A percentile compares a stretch with the other conserved stretches of the same genome.
These are phyloP conservation scores for Heliothis peltigera DNA, from an alignment of 2,888 invertebrate genomes.

Conservation along the genomic window DNA sequence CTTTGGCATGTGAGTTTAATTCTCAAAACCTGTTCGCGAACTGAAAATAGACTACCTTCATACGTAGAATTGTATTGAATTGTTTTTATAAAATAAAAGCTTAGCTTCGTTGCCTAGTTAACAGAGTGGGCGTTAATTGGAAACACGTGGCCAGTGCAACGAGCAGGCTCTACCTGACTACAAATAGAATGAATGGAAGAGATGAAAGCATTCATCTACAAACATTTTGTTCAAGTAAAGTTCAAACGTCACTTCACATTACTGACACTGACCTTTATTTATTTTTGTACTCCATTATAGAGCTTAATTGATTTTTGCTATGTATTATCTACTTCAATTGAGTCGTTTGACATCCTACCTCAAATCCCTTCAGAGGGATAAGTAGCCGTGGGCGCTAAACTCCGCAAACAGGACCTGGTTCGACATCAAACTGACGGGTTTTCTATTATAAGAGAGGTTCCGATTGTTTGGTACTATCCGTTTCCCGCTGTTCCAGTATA, in stretches of 20 bases:
- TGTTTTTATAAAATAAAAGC: constrained; percentile 58
- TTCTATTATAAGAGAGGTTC: constrained; percentile 5
- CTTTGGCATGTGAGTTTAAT: constrained; percentile 18
- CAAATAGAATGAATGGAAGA: constrained; percentile 67
- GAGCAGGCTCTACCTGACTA: constrained; percentile 65
- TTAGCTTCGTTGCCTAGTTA: constrained; percentile 50
- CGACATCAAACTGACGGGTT: constrained; percentile 21
- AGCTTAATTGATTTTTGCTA: constrained; percentile 10
- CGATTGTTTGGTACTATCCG: constrained; percentile 2
- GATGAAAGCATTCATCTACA: constrained; percentile 56
- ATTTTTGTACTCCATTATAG: constrained; percentile 6
- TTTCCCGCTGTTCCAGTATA: too few relatives aligned
- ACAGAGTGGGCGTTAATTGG: constrained; percentile 69
- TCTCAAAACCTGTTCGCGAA: constrained; percentile 16
- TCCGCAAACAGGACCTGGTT: constrained; percentile 18
- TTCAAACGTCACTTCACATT: constrained; percentile 29
- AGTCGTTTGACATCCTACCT: constrained; percentile 13
- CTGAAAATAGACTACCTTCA: constrained; percentile 36
- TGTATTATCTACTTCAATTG: constrained; percentile 14
- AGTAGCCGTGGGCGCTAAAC: constrained; percentile 23
- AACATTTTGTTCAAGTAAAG: constrained; percentile 19
- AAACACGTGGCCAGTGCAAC: constrained; percentile 72
- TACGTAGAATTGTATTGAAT: constrained; percentile 29
- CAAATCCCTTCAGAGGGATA: constrained; percentile 9
- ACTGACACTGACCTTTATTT: constrained; percentile 19